These are phyloP conservation scores for Dipodomys merriami DNA, from an alignment of 2,113 vertebrate genomes.

Conservation along the genomic window DNA sequence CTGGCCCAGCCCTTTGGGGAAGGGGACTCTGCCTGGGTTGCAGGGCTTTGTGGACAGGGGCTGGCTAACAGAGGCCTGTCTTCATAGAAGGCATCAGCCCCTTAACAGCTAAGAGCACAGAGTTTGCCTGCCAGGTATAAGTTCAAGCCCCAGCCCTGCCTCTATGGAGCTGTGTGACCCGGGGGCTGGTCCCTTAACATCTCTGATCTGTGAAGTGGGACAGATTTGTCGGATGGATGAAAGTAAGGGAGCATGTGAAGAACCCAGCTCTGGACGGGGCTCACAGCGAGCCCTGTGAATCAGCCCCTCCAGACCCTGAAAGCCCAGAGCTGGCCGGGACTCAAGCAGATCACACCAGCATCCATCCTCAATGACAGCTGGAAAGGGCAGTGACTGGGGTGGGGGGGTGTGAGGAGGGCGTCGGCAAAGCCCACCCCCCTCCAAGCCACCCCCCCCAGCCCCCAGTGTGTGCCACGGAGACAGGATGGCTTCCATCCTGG, in stretches of 20 bases:
- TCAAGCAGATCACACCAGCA: not conserved
- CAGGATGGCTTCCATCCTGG: not conserved
- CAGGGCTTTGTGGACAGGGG: no score
- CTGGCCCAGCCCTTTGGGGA: not conserved
- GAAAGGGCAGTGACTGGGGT: not conserved
- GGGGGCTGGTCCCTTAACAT: not conserved
- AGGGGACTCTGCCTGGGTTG: not conserved
- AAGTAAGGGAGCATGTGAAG: rapidly evolving
- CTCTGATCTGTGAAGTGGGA: not conserved
- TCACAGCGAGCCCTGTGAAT: not conserved
- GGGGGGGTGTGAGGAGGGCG: not conserved
- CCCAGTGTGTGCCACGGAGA: not conserved
- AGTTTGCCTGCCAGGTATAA: not conserved
- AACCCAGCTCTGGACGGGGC: not conserved
- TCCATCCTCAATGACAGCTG: not conserved
- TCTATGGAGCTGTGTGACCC: slow-evolving; percentile 21
- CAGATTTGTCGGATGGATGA: not conserved
- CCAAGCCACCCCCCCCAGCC: not conserved
- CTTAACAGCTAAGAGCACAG: not conserved
- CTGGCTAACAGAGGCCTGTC: not conserved
- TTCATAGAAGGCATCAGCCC: not conserved
- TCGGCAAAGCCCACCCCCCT: not conserved
- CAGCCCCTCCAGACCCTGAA: rapidly evolving
- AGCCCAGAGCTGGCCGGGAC: not conserved
- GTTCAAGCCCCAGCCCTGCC: not conserved